These are phyloP conservation scores for Drosophila gunungcola DNA, from an alignment of 1,140 invertebrate species.

Conservation along the genomic window DNA sequence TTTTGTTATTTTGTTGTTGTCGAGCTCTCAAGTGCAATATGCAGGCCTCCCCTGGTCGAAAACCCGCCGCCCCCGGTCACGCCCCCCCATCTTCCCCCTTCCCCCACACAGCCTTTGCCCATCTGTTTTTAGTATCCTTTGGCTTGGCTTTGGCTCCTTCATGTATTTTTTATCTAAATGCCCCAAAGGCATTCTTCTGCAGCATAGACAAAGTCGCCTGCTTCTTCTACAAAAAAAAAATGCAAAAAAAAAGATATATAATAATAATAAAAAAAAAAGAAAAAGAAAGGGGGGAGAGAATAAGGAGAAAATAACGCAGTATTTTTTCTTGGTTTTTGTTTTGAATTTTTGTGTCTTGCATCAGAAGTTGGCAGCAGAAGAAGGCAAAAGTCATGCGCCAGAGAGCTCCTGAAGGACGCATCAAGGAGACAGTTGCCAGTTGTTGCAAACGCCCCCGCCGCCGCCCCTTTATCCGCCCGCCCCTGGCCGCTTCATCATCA, in stretches of 20 bases:
- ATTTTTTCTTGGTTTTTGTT: slow-evolving; percentile 31
- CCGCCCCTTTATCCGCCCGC: slow-evolving; percentile 11
- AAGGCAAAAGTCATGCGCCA: slow-evolving; percentile 80
- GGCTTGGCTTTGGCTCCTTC: slow-evolving; percentile 54
- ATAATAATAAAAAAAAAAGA: slow-evolving; percentile 36
- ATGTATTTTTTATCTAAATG: slow-evolving; percentile 79
- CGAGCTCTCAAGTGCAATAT: slow-evolving; percentile 66
- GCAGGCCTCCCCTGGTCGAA: slow-evolving; percentile 15
- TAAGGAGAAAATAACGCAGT: slow-evolving; percentile 55
- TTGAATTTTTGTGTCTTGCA: slow-evolving; percentile 39
- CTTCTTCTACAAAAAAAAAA: slow-evolving; percentile 39
- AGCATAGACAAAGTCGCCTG: slow-evolving; percentile 64
- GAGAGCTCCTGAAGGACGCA: slow-evolving; percentile 80
- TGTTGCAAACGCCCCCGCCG: slow-evolving; percentile 41
- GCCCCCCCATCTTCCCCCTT: too few species aligned
- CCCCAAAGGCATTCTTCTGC: slow-evolving; percentile 75
- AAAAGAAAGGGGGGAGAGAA: slow-evolving; percentile 7
- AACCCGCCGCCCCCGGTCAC: neutral
- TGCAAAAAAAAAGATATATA: slow-evolving; percentile 37
- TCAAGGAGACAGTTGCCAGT: slow-evolving; percentile 72
- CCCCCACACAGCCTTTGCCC: neutral
- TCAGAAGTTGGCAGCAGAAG: slow-evolving; percentile 67
- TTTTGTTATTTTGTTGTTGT: slow-evolving; percentile 19
- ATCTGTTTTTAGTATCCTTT: slow-evolving; percentile 41
- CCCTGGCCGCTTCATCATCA: slow-evolving; percentile 65